Base-by-base conservation (phyloP, 2,113 vertebrate genomes). In the Tenrec ecaudatus region DNA sequence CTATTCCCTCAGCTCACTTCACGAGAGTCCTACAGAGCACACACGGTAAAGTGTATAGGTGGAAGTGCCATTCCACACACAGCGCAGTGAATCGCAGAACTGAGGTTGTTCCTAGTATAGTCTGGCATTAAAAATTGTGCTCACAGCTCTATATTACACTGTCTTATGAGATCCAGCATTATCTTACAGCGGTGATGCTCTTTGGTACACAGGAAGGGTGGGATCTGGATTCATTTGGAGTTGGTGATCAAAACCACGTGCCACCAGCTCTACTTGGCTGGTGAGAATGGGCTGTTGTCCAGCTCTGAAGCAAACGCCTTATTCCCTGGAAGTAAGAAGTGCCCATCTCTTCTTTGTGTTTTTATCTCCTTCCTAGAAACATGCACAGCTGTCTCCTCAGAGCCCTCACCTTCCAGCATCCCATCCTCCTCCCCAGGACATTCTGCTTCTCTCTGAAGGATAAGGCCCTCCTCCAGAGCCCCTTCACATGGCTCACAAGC, bases 1-100 rank as follows among this genome's bases (percentile, higher is more conserved):
- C 47, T 53, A 53, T 53, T 53, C 12, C 12, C 19, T 47, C 19
- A 31, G 66, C 31, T 20, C 43, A 7, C 25, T 31, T 9, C 15
- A 8, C 6, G 3, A 22, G 64, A 3, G 0, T 2, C 43, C 43
- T 2, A 0, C 0, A 0, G 19, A 40, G 36, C 1, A 68, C 68
- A 27, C 82, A 1, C 12, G 36, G 0, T 5, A 64, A 40, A 53
- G 6, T 31, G 6, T 3, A 27, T 14, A 71, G 33, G 19, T 2
- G 6, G 60, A 68, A 38, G 66, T 0, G 2, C 40, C 81, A 1
- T 0, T 14, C 14, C 6, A 25, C 29, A 0, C 0, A 14, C 6
- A 10, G 23, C 22, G 36, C 47, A 11, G 27, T 1, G 17, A 19
- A 27, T 3, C 17, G 3, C 66, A 7, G 40, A 27, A 33, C 64